Base-by-base conservation (phyloP, 2,888 invertebrate genomes). In the Laspeyria flexula region DNA sequence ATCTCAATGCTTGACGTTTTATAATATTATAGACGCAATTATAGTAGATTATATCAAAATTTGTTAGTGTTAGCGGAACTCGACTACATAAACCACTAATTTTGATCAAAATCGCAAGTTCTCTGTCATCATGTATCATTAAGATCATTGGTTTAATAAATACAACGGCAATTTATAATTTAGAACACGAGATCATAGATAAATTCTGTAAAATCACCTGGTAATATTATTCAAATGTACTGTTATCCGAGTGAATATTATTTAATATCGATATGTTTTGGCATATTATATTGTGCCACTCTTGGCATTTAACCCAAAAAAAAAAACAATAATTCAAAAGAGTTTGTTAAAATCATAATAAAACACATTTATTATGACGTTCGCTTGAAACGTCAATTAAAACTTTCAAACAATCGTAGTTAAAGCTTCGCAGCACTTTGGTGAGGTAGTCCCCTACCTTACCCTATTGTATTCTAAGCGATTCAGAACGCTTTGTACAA, bases 381-480 rank as follows among this genome's bases (percentile, higher is more conserved):
- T 31, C 33, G 12, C 41, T 37, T 16, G 39, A 46, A 47, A 39
- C 51, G 51, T 59, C 47, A 63, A 61, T 59, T 47, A 55, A 29
- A 31, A 30, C 13, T 42, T 60, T 54, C 43, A 33, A 37, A 37
- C 48, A 30, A 41, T 37, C 43, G 37, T 39, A 23, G 31, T 11
- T 29, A 35, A 55, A n/a, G 31, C 54, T 60, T 46, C 33, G 48
- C 48, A 60, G 41, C 50, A 53, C 56, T 57, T 50, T 33, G 41
- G 38, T 18, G 3, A 34, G 21, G 39, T 23, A 53, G 34, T 30
- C n/a, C 23, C 21, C 31, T 27, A 12, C 33, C 29, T 25, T 13
- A 23, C 18, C 35, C 64, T 35, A 67, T 66, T 66, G 68, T 67
- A 50, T 48, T 53, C 29, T 40, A 48, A 57, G 31, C 47, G 39